Percentiles rank a stretch among this genome's conserved stretches.
These are phyloP conservation scores for Jordanella pulchra DNA, from an alignment of 2,797 vertebrate genomes.

Conservation along the genomic window DNA sequence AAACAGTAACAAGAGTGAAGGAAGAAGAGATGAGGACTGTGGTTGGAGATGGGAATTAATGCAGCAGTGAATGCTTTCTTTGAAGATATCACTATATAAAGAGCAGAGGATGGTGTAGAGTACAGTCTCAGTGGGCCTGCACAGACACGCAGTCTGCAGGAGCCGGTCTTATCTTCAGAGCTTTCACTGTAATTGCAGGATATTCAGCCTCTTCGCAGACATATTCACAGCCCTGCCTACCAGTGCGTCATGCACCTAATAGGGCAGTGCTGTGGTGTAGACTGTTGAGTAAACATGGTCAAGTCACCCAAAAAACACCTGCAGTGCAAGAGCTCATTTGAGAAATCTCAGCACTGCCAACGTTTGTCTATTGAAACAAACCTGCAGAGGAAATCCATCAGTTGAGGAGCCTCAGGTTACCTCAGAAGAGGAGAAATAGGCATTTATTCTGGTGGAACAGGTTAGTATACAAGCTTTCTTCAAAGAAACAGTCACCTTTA, in stretches of 20 bases:
- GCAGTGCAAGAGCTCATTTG: conserved; percentile 26
- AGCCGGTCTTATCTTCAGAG: conserved; percentile 61
- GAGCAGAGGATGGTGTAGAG: conserved; percentile 45
- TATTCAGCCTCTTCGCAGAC: conserved; percentile 60
- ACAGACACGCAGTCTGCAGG: conserved; percentile 65
- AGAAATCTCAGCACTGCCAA: conserved; percentile 12
- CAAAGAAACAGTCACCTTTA: conserved; percentile 38
- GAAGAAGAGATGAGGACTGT: conserved; percentile 7
- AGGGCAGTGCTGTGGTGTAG: conserved; percentile 52
- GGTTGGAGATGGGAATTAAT: conserved; percentile 7
- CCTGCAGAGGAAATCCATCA: conserved; percentile 8
- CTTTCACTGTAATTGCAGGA: conserved; percentile 70
- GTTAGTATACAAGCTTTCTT: conserved; percentile 25
- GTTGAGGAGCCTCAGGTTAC: conserved; percentile 1
- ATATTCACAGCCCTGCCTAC: conserved; percentile 46
- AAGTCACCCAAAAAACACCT: conserved; percentile 52
- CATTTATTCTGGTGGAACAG: conserved; percentile 31
- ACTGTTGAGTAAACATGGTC: conserved; percentile 64
- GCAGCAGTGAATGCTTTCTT: conserved; percentile 21
- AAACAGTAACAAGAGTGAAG: conserved; percentile 11
- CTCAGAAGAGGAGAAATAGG: conserved; percentile 2
- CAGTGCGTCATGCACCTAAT: conserved; percentile 64
- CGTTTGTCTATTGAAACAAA: conserved; percentile 2
- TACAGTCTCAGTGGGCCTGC: conserved; percentile 53
- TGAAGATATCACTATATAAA: conserved; percentile 41